Conservation (phyloP, 2,113 vertebrate species). For the Labrus mixtus region DNA sequence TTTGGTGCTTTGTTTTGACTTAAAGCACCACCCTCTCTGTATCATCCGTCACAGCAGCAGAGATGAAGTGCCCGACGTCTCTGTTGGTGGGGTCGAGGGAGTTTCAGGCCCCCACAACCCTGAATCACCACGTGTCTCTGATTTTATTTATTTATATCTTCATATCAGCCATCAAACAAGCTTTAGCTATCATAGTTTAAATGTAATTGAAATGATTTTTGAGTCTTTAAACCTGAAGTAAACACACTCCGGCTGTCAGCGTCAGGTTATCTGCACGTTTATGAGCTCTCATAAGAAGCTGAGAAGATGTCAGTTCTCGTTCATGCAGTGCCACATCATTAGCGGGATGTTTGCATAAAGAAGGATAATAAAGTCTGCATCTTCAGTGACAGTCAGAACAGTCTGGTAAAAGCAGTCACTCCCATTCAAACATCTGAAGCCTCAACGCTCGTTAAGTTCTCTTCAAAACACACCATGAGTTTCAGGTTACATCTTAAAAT, state of each 20-base stretch:
- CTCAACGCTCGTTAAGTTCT: no score
- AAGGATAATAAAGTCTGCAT: background rate
- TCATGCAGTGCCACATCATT: conserved; percentile 18
- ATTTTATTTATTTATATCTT: background rate
- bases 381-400: background rate
- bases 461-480: no score
- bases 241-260: background rate
- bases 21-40: background rate
- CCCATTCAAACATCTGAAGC: no score
- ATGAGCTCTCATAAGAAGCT: conserved; percentile 11
- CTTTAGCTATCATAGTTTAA: background rate
- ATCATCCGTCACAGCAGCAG: no score
- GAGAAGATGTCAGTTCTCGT: conserved; percentile 1
- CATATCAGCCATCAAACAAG: background rate
- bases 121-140: no score
- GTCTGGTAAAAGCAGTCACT: background rate
- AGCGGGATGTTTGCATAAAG: conserved; percentile 11
- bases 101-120: background rate
- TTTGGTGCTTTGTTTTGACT: background rate
- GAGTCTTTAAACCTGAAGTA: background rate
- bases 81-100: background rate
- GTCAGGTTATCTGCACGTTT: conserved; percentile 18
- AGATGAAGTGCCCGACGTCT: background rate
- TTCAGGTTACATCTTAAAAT: no score
- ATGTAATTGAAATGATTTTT: no score